phyloP scores from a whole-genome alignment of 2,888 invertebrate genomes.

The Marronus borbonicus region DNA sequence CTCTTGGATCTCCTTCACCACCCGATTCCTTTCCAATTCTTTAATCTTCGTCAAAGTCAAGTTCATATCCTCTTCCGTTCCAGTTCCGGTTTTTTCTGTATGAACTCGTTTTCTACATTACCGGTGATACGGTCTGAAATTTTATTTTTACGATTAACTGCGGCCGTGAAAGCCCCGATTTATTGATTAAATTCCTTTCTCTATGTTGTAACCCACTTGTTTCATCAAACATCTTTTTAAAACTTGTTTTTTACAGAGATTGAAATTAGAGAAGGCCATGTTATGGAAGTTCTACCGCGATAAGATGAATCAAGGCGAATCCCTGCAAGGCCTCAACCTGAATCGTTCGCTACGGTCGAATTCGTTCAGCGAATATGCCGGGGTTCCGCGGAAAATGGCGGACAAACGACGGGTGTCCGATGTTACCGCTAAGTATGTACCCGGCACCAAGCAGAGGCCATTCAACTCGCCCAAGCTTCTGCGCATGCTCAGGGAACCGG shows the following conservation, averaged over 20 bases:
- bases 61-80: not conserved
- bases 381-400: constrained; percentile 16
- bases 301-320: constrained; percentile 26
- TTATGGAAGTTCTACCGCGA: constrained; percentile 41
- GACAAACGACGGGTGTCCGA: constrained; percentile 20
- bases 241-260: constrained; percentile 25
- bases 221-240: not conserved
- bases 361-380: constrained; percentile 47
- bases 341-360: constrained; percentile 34
- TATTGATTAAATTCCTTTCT: too few relatives aligned
- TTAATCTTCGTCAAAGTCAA: not conserved
- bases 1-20: not conserved
- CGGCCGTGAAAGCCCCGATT: not conserved
- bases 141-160: not conserved
- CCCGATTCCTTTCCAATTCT: not conserved
- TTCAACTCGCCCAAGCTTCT: constrained; percentile 37
- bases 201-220: too few relatives aligned
- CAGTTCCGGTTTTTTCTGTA: constrained; percentile 12
- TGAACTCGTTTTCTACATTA: constrained; percentile 30
- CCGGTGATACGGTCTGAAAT: constrained; percentile 9
- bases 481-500: constrained; percentile 43
- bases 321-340: constrained; percentile 10
- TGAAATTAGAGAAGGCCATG: constrained; percentile 47
- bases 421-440: constrained; percentile 6
- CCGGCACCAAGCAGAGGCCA: constrained; percentile 16